These are phyloP conservation scores for Atrina japonica DNA, from an alignment of 2,888 invertebrate genomes.

Conservation along the genomic window DNA sequence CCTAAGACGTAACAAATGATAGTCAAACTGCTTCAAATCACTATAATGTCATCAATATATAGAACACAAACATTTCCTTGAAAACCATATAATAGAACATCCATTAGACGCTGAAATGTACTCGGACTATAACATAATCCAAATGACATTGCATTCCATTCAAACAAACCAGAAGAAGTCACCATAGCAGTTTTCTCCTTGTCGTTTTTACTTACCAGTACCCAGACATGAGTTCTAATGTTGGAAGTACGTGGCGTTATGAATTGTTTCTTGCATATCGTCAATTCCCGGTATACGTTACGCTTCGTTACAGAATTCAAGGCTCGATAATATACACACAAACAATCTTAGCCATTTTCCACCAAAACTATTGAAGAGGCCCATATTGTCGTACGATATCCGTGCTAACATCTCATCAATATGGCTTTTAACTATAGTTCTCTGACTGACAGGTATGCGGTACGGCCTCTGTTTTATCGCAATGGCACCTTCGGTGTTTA, in stretches of 20 bases:
- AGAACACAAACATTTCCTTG: background rate
- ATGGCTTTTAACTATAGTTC: background rate
- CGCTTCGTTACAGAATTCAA: conserved; percentile 10
- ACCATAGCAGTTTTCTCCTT: no score
- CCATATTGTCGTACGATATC: no score
- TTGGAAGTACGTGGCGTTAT: conserved; percentile 7
- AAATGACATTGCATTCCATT: no score
- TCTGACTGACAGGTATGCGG: background rate
- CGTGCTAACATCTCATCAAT: background rate
- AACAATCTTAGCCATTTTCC: conserved; percentile 2
- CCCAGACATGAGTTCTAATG: conserved; percentile 8
- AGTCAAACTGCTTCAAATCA: conserved; percentile 39
- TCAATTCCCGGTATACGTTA: conserved; percentile 16
- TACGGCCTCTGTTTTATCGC: conserved; percentile 7
- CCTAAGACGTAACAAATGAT: conserved; percentile 44
- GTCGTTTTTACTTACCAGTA: conserved; percentile 9
- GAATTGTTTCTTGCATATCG: conserved; percentile 11
- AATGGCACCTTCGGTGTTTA: background rate
- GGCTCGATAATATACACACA: conserved; percentile 11
- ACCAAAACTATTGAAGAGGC: conserved; percentile 3
- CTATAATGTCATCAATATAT: conserved; percentile 5
- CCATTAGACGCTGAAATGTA: background rate
- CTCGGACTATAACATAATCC: background rate
- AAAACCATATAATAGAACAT: background rate
- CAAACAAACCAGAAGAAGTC: no score